A percentile compares a stretch with the other conserved stretches of the same genome.
phyloP scores from a whole-genome alignment of 1,140 invertebrate species.

The Eriosoma lanigerum region DNA sequence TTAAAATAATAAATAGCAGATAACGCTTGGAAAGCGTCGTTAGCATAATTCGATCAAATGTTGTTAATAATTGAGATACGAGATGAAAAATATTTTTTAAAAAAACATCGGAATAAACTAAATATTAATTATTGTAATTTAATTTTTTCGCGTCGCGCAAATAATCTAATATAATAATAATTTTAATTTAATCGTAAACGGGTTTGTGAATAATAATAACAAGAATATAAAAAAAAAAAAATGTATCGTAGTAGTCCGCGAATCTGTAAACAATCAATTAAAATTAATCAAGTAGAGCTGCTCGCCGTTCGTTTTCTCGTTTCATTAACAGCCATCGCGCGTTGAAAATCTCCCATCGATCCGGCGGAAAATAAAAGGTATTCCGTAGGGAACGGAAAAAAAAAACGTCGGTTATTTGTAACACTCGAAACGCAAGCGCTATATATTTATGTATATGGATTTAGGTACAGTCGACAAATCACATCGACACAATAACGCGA shows the following conservation, averaged over 20 bases:
- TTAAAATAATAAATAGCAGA: too few species aligned
- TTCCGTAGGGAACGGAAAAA: not conserved
- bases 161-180: not conserved
- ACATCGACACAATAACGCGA: not conserved
- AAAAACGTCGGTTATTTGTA: not conserved
- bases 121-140: too few species aligned
- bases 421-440: not conserved
- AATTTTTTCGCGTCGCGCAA: too few species aligned
- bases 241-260: not conserved
- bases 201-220: not conserved
- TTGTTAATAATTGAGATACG: too few species aligned
- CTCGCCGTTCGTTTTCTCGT: constrained; percentile 22
- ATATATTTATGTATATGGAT: not conserved
- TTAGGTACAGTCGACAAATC: not conserved
- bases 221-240: not conserved
- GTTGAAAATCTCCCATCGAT: not conserved
- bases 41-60: too few species aligned
- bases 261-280: constrained; percentile 28
- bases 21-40: too few species aligned
- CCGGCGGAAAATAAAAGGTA: not conserved
- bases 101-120: too few species aligned
- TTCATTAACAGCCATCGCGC: not conserved
- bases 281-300: constrained; percentile 16
- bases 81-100: too few species aligned
- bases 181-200: not conserved